Conservation (phyloP, 2,113 vertebrate species). For the Vulpes lagopus region DNA sequence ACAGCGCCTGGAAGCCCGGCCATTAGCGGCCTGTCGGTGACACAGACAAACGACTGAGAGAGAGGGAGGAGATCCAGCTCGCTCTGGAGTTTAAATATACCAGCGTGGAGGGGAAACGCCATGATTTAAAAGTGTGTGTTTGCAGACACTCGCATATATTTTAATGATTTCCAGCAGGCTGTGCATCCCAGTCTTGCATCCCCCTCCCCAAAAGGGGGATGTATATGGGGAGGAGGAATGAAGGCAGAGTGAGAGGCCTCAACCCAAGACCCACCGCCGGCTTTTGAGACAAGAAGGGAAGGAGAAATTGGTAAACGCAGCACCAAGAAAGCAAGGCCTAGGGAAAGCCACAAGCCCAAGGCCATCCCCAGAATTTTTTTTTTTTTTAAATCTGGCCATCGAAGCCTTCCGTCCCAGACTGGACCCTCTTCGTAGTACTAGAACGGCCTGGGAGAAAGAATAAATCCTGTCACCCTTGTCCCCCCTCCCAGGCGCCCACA, state of each 20-base stretch:
- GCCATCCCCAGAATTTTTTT: not conserved
- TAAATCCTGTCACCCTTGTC: slow-evolving; percentile 11
- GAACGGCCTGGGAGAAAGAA: not conserved
- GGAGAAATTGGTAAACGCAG: slow-evolving; percentile 42
- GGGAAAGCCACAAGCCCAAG: slow-evolving; percentile 39
- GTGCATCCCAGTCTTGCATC: slow-evolving; percentile 83
- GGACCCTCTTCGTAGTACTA: not conserved
- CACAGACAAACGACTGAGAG: slow-evolving; percentile 81
- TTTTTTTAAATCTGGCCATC: not conserved
- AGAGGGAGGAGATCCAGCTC: slow-evolving; percentile 77
- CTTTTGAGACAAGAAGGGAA: slow-evolving; percentile 35
- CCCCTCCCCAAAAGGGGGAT: slow-evolving; percentile 72
- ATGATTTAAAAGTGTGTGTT: slow-evolving; percentile 88
- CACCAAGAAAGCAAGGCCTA: slow-evolving; percentile 28
- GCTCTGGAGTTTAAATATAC: slow-evolving; percentile 84
- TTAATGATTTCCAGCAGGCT: slow-evolving; percentile 89
- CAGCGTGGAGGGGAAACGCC: slow-evolving; percentile 83
- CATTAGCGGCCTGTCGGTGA: slow-evolving; percentile 77
- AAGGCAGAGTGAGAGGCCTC: slow-evolving; percentile 42
- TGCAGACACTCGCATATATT: slow-evolving; percentile 87
- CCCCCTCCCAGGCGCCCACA: slow-evolving; percentile 64
- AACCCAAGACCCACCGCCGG: not conserved
- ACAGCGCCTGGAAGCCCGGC: slow-evolving; percentile 74
- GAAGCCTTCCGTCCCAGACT: not conserved
- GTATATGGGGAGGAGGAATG: not conserved